Evolutionary conservation across 2,888 invertebrate species (phyloP).

Genomic region (Phaedon cochleariae): DNA sequence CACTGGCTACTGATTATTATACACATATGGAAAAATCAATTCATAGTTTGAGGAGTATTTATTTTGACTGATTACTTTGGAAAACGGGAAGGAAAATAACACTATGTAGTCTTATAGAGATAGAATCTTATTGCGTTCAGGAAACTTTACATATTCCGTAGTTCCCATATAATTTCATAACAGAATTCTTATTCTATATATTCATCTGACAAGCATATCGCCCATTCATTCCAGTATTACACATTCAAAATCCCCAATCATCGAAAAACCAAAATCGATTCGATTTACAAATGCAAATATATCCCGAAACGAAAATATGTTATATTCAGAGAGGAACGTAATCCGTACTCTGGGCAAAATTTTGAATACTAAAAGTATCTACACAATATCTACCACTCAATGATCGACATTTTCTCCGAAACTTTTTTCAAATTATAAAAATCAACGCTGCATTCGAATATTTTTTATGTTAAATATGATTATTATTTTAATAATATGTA

Average conservation of each 20-base stretch:
- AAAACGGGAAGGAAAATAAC: conserved; percentile 18
- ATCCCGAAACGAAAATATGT: conserved; percentile 48
- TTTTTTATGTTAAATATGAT: conserved; percentile 34
- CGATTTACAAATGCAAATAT: conserved; percentile 54
- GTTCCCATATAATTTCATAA: conserved; percentile 56
- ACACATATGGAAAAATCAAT: too few species aligned
- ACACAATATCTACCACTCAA: conserved; percentile 48
- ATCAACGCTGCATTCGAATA: conserved; percentile 47
- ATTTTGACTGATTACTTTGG: too few species aligned
- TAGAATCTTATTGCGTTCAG: conserved; percentile 66
- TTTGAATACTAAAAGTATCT: conserved; percentile 49
- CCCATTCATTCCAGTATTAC: conserved; percentile 25
- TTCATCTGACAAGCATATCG: conserved; percentile 39
- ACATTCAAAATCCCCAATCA: conserved; percentile 49
- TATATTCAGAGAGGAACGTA: conserved; percentile 60
- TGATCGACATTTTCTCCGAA: conserved; percentile 48
- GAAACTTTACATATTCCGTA: conserved; percentile 65
- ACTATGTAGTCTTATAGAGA: conserved; percentile 52
- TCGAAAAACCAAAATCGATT: conserved; percentile 52
- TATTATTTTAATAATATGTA: conserved; percentile 60
- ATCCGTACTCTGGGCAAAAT: conserved; percentile 62
- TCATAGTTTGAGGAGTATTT: too few species aligned
- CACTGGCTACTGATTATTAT: too few species aligned
- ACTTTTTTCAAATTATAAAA: conserved; percentile 42
- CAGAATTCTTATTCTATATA: conserved; percentile 58